A percentile compares a stretch with the other conserved stretches of the same genome.
Evolutionary conservation across 2,113 vertebrate genomes (phyloP).

Genomic region (Anguilla rostrata): DNA sequence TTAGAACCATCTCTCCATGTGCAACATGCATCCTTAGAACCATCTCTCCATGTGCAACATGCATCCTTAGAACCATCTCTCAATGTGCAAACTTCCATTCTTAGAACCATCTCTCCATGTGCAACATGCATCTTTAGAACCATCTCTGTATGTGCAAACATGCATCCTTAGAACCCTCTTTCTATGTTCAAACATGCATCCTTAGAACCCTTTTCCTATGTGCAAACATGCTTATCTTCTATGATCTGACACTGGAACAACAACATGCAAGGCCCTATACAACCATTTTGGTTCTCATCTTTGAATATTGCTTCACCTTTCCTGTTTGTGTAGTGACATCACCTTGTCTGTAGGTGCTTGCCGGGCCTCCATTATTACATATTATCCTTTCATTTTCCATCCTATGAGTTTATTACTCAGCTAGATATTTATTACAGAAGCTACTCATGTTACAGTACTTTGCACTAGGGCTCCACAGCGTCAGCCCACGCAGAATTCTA

Average conservation of each 20-base stretch:
- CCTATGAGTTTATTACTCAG: neutral
- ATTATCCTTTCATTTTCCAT: neutral
- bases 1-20: too few relatives aligned
- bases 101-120: too few relatives aligned
- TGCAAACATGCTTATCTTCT: neutral
- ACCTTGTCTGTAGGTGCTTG: neutral
- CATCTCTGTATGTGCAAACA: too few relatives aligned
- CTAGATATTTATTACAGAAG: neutral
- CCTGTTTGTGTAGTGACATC: neutral
- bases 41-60: too few relatives aligned
- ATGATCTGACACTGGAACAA: neutral
- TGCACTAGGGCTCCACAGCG: neutral
- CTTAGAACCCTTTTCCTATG: too few relatives aligned
- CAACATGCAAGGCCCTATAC: too few relatives aligned
- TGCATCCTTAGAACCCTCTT: too few relatives aligned
- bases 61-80: too few relatives aligned
- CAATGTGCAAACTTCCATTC: too few relatives aligned
- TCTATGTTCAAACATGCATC: too few relatives aligned
- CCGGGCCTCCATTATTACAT: neutral
- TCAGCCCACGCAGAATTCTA: neutral
- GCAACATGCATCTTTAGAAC: too few relatives aligned
- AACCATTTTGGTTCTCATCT: neutral
- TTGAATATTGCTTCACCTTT: neutral
- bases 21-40: too few relatives aligned
- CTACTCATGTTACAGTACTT: neutral